Conservation (phyloP, 2,888 invertebrate genomes). For the Nymphalis c-album region DNA sequence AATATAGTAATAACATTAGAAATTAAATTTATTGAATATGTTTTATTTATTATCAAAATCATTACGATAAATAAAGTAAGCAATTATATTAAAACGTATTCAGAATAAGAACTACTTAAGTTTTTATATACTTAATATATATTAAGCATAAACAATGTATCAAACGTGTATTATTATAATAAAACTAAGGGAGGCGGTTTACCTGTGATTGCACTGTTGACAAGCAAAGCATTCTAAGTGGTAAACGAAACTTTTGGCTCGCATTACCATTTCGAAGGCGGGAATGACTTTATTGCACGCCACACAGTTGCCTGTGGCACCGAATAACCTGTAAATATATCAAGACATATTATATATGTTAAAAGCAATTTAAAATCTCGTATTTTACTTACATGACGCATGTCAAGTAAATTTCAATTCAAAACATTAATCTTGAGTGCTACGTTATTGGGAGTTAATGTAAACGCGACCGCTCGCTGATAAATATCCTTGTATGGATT, state of each 20-base stretch:
- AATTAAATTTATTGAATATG: no score
- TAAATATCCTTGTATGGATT: slow-evolving; percentile 35
- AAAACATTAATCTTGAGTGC: slow-evolving; percentile 28
- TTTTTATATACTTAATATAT: not conserved
- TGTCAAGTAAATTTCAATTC: slow-evolving; percentile 24
- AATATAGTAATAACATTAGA: no score
- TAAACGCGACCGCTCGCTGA: slow-evolving; percentile 31
- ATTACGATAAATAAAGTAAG: no score
- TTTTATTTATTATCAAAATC: no score
- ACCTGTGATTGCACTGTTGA: slow-evolving; percentile 97
- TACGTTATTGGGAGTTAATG: slow-evolving; percentile 33
- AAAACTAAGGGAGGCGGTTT: slow-evolving; percentile 45
- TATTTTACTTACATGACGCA: slow-evolving; percentile 18
- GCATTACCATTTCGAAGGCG: slow-evolving; percentile 97
- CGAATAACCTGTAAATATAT: slow-evolving; percentile 87
- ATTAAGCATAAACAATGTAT: not conserved
- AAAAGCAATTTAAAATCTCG: slow-evolving; percentile 21
- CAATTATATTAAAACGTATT: no score
- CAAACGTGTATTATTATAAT: slow-evolving; percentile 1
- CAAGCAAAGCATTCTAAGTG: slow-evolving; percentile 97
- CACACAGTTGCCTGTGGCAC: slow-evolving; percentile 94
- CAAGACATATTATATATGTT: slow-evolving; percentile 17
- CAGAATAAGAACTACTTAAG: no score
- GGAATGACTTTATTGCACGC: slow-evolving; percentile 96
- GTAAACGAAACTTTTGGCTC: slow-evolving; percentile 94